Base-by-base conservation (phyloP, 2,888 invertebrate genomes). In the Drosophila multiciliata region DNA sequence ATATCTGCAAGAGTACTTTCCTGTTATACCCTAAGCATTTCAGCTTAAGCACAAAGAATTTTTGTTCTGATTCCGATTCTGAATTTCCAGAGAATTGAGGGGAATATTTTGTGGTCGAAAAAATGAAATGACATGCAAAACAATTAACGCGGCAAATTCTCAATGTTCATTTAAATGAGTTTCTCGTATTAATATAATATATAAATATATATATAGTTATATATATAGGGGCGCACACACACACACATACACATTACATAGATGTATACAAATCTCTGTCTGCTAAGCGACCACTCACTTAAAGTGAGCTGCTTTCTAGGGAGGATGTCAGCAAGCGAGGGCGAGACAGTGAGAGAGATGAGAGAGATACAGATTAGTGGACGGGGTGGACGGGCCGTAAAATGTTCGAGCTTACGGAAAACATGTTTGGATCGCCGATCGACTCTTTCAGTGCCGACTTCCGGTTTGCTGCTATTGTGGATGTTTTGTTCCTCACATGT, bases 231-330 rank as follows among this genome's bases (percentile, higher is more conserved):
- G 29, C 6, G 29, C 5, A 50, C 42, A 52, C 48, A 65, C 58
- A 48, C 23, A 32, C 20, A 55, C 4, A 53, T 2, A 35, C 8
- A 29, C 5, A 49, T 49, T 17, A 32, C 15, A 57, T 9, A 48
- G 3, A 45, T n/a, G 6, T 12, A 9, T 29, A 49, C 9, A 29
- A 45, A 45, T 45, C 45, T 45, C 15, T 35, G 50, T 17, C 23
- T 50, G 20, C 35, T 45, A 26, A 49, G 45, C 61, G 40, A 45
- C 53, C 67, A 49, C 63, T 66, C 66, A 64, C 73, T 76, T 72
- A 67, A 83, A 78, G 75, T 80, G 52, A 78, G 83, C 73, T 66
- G 74, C 84, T 83, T 73, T 81, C 74, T 76, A 77, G 40, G 9
- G 29, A 29, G 23, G 29, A 8, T 38, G 57, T 33, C 50, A 52